Percentiles rank a stretch among this genome's conserved stretches.
Evolutionary conservation across 92 coral and sea anemone genomes (phyloP).

Genomic region (Palythoa caribaeorum): DNA sequence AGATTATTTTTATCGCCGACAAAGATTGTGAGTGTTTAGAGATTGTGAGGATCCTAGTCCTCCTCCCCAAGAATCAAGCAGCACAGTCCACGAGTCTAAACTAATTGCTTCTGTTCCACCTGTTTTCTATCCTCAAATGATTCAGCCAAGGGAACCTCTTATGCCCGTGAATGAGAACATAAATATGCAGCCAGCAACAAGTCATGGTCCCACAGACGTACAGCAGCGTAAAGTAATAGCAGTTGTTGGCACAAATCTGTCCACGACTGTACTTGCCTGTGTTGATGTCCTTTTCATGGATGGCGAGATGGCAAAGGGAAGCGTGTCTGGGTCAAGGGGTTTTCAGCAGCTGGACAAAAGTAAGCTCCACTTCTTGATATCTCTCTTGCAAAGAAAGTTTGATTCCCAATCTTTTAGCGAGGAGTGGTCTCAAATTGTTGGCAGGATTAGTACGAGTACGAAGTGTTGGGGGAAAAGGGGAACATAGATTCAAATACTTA

Average conservation of each 20-base stretch:
- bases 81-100: background rate
- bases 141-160: slow-evolving; percentile 1
- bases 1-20: no score
- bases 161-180: slow-evolving; percentile 4
- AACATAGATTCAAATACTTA: slow-evolving; percentile 55
- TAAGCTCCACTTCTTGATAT: slow-evolving; percentile 50
- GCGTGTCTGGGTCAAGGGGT: slow-evolving; percentile 7
- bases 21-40: no score
- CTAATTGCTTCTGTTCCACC: background rate
- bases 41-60: no score
- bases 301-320: slow-evolving; percentile 59
- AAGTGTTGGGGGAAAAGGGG: slow-evolving; percentile 66
- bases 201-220: no score
- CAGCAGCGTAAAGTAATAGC: background rate
- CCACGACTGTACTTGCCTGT: slow-evolving; percentile 22
- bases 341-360: slow-evolving; percentile 55
- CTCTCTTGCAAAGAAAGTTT: slow-evolving; percentile 51
- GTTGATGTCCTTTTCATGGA: slow-evolving; percentile 63
- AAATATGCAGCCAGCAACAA: background rate
- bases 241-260: background rate
- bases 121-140: background rate
- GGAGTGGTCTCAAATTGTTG: slow-evolving; percentile 53
- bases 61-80: no score
- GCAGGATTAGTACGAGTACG: slow-evolving; percentile 38
- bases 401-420: slow-evolving; percentile 49